Conservation (phyloP, 2,888 invertebrate species). For the Emmelina monodactyla region DNA sequence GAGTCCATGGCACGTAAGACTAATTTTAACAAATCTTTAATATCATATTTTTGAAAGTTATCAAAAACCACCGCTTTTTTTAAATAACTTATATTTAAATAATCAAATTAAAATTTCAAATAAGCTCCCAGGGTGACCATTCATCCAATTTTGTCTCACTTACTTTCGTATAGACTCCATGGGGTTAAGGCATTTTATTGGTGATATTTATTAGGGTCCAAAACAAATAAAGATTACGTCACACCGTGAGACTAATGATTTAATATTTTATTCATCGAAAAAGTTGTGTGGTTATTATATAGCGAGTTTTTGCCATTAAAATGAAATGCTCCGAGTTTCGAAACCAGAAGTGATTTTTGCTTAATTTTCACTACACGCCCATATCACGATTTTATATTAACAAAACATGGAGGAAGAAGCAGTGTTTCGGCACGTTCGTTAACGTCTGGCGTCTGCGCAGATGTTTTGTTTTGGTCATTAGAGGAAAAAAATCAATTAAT, state of each 20-base stretch:
- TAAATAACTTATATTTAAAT: no score
- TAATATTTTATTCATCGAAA: conserved; percentile 1
- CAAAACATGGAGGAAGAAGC: conserved; percentile 12
- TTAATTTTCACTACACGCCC: conserved; percentile 4
- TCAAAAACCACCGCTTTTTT: no score
- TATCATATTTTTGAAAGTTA: no score
- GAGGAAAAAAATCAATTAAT: conserved; percentile 53
- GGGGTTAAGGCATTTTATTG: conserved; percentile 36
- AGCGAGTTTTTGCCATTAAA: background rate
- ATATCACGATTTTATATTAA: conserved; percentile 2
- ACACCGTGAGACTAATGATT: conserved; percentile 25
- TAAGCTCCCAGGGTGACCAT: conserved; percentile 26
- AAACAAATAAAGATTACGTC: conserved; percentile 41
- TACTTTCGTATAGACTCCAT: conserved; percentile 32
- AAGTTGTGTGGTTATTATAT: background rate
- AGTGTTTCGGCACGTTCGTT: conserved; percentile 47
- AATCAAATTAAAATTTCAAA: background rate
- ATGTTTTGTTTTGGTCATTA: conserved; percentile 59
- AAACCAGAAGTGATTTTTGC: background rate
- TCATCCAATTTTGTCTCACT: conserved; percentile 32
- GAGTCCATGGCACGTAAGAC: no score
- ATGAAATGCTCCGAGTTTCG: background rate
- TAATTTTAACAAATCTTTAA: no score
- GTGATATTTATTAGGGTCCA: conserved; percentile 46
- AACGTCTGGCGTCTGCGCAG: conserved; percentile 56